Evolutionary conservation across 2,888 invertebrate genomes (phyloP).

Genomic region (Synergus laeviventris): DNA sequence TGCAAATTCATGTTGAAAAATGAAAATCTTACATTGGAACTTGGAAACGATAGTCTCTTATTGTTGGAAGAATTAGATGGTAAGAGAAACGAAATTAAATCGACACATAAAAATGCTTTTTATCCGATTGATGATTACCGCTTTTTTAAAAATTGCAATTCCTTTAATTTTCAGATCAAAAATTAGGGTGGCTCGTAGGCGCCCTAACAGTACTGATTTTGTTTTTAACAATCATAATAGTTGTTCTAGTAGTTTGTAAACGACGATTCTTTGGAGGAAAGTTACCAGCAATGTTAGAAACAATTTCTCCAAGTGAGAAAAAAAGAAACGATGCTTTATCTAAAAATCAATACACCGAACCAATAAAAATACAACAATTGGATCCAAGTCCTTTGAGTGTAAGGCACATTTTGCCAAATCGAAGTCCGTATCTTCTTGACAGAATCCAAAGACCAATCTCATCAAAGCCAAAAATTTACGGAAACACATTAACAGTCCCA

Average conservation of each 20-base stretch:
- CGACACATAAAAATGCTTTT: not conserved
- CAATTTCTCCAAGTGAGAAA: conserved; percentile 53
- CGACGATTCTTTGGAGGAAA: conserved; percentile 63
- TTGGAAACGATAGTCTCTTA: conserved; percentile 68
- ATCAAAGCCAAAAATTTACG: conserved; percentile 52
- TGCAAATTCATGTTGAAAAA: conserved; percentile 65
- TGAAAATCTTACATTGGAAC: conserved; percentile 58
- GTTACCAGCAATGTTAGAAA: conserved; percentile 63
- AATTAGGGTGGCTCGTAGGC: conserved; percentile 72
- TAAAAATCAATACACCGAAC: conserved; percentile 57
- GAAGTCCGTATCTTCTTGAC: conserved; percentile 63
- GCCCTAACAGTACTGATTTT: conserved; percentile 68
- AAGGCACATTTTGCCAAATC: conserved; percentile 59
- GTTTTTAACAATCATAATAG: conserved; percentile 68
- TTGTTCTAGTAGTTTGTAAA: conserved; percentile 70
- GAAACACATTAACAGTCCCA: conserved; percentile 50
- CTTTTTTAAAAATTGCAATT: not conserved
- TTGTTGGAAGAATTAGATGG: conserved; percentile 65
- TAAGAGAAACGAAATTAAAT: conserved; percentile 19
- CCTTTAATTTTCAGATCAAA: conserved; percentile 63
- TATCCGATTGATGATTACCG: not conserved
- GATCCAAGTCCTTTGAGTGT: conserved; percentile 50
- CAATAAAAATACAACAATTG: conserved; percentile 58
- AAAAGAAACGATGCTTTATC: conserved; percentile 47
- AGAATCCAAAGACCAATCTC: conserved; percentile 50